Percentiles rank a stretch among this genome's conserved stretches.
phyloP scores from a whole-genome alignment of 1,140 invertebrate species.

The Pissodes strobi region DNA sequence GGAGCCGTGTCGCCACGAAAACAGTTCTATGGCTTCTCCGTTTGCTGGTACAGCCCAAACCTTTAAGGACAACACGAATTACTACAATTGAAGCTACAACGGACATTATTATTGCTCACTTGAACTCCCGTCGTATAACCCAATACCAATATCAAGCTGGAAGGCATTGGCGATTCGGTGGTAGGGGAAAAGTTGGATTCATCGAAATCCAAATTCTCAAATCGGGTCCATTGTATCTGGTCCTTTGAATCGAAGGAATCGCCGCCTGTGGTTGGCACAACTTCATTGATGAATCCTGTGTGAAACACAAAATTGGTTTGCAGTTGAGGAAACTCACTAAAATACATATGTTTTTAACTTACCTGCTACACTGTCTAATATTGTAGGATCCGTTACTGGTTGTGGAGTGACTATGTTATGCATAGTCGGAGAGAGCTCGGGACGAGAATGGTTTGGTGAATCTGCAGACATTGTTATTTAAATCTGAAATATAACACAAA shows the following conservation, averaged over 20 bases:
- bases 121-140: conserved; percentile 83
- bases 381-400: conserved; percentile 86
- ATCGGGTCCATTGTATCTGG: conserved; percentile 71
- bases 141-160: conserved; percentile 82
- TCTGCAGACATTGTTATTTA: conserved; percentile 36
- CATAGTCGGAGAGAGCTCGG: conserved; percentile 54
- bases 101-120: too few species aligned
- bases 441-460: conserved; percentile 29
- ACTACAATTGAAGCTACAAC: too few species aligned
- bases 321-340: too few species aligned
- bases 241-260: conserved; percentile 65
- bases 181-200: conserved; percentile 67
- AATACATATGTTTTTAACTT: too few species aligned
- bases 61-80: too few species aligned
- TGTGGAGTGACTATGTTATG: conserved; percentile 82
- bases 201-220: conserved; percentile 83
- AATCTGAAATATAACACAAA: too few species aligned
- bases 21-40: conserved; percentile 88
- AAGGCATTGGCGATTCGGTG: conserved; percentile 70
- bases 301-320: conserved; percentile 55
- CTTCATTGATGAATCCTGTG: conserved; percentile 90
- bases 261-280: conserved; percentile 79
- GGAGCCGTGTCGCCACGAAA: conserved; percentile 87
- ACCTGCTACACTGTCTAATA: conserved; percentile 90
- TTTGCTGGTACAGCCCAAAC: conserved; percentile 79